These are phyloP conservation scores for Pangasianodon hypophthalmus DNA, from an alignment of 2,113 vertebrate genomes.

Conservation along the genomic window DNA sequence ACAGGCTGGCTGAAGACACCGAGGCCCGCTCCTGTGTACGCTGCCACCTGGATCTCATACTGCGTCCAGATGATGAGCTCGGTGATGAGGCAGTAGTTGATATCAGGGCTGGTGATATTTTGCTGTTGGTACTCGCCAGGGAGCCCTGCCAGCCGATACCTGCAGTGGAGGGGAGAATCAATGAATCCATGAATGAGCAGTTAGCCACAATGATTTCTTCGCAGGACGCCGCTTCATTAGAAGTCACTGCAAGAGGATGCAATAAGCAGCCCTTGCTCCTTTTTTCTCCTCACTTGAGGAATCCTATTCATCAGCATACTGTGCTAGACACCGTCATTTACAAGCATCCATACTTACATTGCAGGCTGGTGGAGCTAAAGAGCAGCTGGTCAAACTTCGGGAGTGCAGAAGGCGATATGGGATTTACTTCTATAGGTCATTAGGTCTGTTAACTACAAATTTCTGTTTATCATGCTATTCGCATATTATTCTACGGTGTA, in stretches of 20 bases:
- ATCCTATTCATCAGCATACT: slow-evolving; percentile 23
- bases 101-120: slow-evolving; percentile 93
- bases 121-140: slow-evolving; percentile 91
- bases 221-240: slow-evolving; percentile 34
- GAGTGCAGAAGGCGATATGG: neutral
- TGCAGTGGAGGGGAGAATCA: slow-evolving; percentile 55
- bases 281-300: neutral
- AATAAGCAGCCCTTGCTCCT: slow-evolving; percentile 25
- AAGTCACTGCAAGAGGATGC: slow-evolving; percentile 30
- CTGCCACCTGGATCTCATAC: slow-evolving; percentile 97
- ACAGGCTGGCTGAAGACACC: slow-evolving; percentile 88
- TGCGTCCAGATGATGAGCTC: slow-evolving; percentile 98
- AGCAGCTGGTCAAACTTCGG: neutral
- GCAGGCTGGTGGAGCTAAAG: neutral
- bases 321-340: neutral
- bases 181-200: slow-evolving; percentile 49
- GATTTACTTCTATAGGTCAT: neutral
- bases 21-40: slow-evolving; percentile 90
- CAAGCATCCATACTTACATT: slow-evolving; percentile 14
- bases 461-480: slow-evolving; percentile 1
- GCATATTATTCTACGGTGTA: neutral
- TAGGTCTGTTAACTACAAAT: neutral
- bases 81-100: slow-evolving; percentile 92
- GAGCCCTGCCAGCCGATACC: slow-evolving; percentile 92
- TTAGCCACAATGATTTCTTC: slow-evolving; percentile 52